Evolutionary conservation across 1,140 invertebrate genomes (phyloP).

Genomic region (Odontomachus brunneus): DNA sequence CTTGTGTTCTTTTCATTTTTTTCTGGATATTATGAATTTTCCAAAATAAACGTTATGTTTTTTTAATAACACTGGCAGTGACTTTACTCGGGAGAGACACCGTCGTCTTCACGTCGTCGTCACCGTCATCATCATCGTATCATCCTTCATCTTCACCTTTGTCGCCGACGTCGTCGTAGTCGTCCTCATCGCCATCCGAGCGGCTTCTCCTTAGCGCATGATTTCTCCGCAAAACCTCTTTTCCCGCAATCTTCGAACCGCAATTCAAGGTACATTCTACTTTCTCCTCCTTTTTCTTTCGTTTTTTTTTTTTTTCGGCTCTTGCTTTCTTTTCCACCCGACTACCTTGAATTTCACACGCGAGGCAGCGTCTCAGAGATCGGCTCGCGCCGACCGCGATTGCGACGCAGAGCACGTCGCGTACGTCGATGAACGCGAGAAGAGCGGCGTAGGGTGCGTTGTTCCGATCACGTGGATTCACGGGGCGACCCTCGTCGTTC

Average conservation of each 20-base stretch:
- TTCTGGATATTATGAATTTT: conserved; percentile 60
- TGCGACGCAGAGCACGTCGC: no score
- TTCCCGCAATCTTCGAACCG: background rate
- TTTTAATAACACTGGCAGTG: conserved; percentile 35
- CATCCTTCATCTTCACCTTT: conserved; percentile 2
- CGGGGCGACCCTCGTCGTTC: conserved; percentile 25
- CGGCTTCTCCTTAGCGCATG: background rate
- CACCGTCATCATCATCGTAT: background rate
- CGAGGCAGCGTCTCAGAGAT: background rate
- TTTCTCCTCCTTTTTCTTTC: background rate
- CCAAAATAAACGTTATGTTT: conserved; percentile 56
- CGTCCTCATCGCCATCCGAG: background rate
- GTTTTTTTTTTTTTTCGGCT: conserved; percentile 14
- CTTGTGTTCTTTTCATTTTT: conserved; percentile 45
- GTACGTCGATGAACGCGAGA: no score
- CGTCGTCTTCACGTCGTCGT: background rate
- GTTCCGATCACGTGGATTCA: conserved; percentile 3
- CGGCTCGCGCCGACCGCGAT: no score
- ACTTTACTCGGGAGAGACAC: conserved; percentile 49
- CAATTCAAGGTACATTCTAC: no score
- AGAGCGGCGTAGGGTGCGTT: background rate
- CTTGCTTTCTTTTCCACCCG: no score
- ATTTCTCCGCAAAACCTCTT: conserved; percentile 18
- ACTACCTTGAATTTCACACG: background rate
- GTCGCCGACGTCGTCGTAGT: conserved; percentile 1